Conservation (phyloP, 2,113 vertebrate species). For the Mungos mungo region DNA sequence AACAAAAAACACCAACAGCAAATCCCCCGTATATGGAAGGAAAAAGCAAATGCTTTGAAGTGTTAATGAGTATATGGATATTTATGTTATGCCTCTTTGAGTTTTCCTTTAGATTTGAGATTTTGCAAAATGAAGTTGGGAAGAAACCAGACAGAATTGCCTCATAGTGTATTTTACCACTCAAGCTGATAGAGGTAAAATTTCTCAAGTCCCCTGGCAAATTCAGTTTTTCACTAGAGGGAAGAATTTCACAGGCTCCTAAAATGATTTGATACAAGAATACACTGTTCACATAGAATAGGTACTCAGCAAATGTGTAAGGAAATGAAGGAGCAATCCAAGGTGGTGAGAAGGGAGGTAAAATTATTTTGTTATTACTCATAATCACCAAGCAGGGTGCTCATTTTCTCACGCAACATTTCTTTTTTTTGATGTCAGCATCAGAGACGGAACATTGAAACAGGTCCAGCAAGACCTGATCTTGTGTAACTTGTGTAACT, state of each 20-base stretch:
- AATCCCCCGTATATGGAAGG: not conserved
- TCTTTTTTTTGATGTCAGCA: not conserved
- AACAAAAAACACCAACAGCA: not conserved
- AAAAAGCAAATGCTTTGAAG: not conserved
- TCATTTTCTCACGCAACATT: not conserved
- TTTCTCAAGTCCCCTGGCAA: not conserved
- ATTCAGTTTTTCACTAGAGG: not conserved
- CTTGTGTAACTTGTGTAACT: not conserved
- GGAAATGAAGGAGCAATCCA: not conserved
- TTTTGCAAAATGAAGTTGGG: not conserved
- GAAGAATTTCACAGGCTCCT: not conserved
- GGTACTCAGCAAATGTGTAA: not conserved
- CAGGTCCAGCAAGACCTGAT: not conserved
- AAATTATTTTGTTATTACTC: not conserved
- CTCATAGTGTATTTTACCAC: not conserved
- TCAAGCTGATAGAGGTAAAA: not conserved
- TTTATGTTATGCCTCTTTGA: not conserved
- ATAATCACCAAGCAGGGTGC: not conserved
- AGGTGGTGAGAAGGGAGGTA: not conserved
- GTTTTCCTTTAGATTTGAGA: not conserved
- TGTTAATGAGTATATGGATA: not conserved
- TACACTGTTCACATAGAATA: not conserved
- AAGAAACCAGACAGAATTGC: not conserved
- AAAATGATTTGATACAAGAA: not conserved
- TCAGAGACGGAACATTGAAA: not conserved